These are phyloP conservation scores for Pemphigus obesinymphae DNA, from an alignment of 1,140 invertebrate genomes.

Conservation along the genomic window DNA sequence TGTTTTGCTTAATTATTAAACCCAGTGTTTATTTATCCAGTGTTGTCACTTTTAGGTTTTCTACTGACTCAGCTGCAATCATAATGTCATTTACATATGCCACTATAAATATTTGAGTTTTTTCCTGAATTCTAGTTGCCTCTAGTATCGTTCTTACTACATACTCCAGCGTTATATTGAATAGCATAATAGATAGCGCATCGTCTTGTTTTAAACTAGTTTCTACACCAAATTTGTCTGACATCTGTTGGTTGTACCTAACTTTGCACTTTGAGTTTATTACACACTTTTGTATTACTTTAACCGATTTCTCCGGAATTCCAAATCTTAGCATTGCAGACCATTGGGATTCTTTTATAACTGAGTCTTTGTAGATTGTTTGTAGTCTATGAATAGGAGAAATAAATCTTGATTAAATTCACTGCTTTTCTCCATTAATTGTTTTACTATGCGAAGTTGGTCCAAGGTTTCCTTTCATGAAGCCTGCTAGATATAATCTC, in stretches of 20 bases:
- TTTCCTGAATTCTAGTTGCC: not conserved
- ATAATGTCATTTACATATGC: not conserved
- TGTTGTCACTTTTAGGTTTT: not conserved
- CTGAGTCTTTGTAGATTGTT: not conserved
- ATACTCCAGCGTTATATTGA: not conserved
- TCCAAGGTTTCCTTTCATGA: constrained; percentile 17
- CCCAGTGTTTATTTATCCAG: not conserved
- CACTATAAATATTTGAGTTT: not conserved
- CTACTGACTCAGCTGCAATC: not conserved
- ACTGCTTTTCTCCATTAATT: constrained; percentile 14
- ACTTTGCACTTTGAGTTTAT: not conserved
- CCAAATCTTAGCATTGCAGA: not conserved
- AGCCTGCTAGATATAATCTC: not conserved
- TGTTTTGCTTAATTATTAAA: not conserved
- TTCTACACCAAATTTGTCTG: not conserved
- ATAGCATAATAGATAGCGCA: not conserved
- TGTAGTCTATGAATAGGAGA: constrained; percentile 20
- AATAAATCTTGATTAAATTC: constrained; percentile 3
- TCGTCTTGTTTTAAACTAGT: not conserved
- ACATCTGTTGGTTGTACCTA: not conserved
- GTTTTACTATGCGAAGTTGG: constrained; percentile 22
- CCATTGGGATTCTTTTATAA: not conserved
- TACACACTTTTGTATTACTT: not conserved
- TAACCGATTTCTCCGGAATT: not conserved
- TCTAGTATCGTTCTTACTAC: not conserved